A percentile compares a stretch with the other conserved stretches of the same genome.
Evolutionary conservation across 2,797 vertebrate genomes (phyloP).

Genomic region (Anguilla pacifica): DNA sequence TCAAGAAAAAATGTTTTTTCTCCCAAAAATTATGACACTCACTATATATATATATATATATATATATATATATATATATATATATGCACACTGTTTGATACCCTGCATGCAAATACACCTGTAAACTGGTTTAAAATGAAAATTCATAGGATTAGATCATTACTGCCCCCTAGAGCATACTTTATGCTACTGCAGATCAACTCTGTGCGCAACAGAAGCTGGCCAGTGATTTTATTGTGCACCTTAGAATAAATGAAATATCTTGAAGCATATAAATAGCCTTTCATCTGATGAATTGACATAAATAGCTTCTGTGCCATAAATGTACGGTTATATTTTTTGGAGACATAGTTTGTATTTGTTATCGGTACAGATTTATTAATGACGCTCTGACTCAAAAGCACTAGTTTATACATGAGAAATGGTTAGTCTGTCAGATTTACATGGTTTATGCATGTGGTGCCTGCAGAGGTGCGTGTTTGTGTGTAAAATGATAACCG

Average conservation of each 20-base stretch:
- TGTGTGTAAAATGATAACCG: not conserved
- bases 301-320: not conserved
- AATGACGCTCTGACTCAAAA: not conserved
- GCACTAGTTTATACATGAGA: not conserved
- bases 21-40: no score
- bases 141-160: constrained; percentile 42
- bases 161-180: constrained; percentile 65
- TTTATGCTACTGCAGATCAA: constrained; percentile 53
- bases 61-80: no score
- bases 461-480: not conserved
- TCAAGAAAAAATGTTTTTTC: no score
- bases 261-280: not conserved
- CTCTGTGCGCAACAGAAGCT: not conserved
- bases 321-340: not conserved
- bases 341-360: not conserved
- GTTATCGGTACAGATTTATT: not conserved
- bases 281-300: not conserved
- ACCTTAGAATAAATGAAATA: not conserved
- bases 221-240: not conserved
- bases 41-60: no score
- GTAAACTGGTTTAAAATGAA: not conserved
- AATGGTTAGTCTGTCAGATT: not conserved
- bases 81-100: not conserved
- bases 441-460: not conserved
- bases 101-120: not conserved